Percentiles rank a stretch among this genome's conserved stretches.
These are phyloP conservation scores for Dione vanillae DNA, from an alignment of 2,888 invertebrate genomes.

Conservation along the genomic window DNA sequence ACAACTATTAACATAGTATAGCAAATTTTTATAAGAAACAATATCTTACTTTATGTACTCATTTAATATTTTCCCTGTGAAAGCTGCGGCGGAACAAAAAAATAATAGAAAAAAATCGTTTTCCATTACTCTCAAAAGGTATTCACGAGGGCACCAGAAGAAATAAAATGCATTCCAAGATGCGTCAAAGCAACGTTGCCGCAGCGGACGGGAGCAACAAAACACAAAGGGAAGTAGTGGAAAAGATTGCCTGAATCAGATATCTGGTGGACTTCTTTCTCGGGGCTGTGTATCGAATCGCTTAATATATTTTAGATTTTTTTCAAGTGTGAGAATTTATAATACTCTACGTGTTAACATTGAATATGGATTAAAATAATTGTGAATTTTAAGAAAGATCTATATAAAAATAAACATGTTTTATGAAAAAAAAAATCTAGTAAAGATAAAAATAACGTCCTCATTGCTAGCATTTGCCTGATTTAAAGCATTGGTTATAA, in stretches of 20 bases:
- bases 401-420: no score
- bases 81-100: constrained; percentile 20
- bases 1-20: no score
- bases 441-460: no score
- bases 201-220: constrained; percentile 24
- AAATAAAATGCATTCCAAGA: constrained; percentile 43
- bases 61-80: constrained; percentile 16
- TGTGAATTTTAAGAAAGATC: no score
- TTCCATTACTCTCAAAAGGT: constrained; percentile 39
- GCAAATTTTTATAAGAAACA: neutral
- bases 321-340: constrained; percentile 20
- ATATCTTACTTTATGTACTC: constrained; percentile 6
- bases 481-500: no score
- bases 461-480: no score
- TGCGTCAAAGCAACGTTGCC: constrained; percentile 36
- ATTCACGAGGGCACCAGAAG: constrained; percentile 34
- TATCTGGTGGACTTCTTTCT: constrained; percentile 32
- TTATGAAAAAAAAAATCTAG: no score
- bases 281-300: constrained; percentile 20
- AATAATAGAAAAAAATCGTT: constrained; percentile 28
- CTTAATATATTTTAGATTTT: constrained; percentile 33
- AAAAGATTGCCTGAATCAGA: constrained; percentile 43
- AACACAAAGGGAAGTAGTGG: constrained; percentile 44
- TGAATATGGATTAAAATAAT: neutral
- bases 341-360: neutral